These are phyloP conservation scores for Tachystola acroxantha DNA, from an alignment of 2,888 invertebrate species.

Conservation along the genomic window DNA sequence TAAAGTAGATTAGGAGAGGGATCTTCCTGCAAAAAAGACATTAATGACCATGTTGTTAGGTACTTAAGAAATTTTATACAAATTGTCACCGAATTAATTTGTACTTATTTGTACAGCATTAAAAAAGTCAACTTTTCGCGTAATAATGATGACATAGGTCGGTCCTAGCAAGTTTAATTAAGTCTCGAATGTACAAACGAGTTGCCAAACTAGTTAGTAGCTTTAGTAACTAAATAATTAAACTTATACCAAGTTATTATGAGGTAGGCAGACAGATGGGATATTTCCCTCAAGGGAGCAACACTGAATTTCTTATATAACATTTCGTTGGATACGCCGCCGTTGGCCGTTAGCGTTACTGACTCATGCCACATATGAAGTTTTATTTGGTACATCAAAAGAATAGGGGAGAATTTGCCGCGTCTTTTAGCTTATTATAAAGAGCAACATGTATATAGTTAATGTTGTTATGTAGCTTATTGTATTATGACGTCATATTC, in stretches of 20 bases:
- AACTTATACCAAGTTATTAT: slow-evolving; percentile 49
- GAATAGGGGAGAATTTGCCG: not conserved
- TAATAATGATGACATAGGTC: slow-evolving; percentile 21
- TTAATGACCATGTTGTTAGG: too few species aligned
- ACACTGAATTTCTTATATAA: not conserved
- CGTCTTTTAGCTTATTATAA: not conserved
- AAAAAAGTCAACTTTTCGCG: too few species aligned
- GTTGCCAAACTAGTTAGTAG: slow-evolving; percentile 57
- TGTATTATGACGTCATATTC: not conserved
- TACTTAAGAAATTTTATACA: too few species aligned
- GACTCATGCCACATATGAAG: not conserved
- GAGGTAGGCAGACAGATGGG: slow-evolving; percentile 28
- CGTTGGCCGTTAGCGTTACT: too few species aligned
- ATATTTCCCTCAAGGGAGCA: not conserved
- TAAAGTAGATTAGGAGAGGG: too few species aligned
- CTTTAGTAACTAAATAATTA: slow-evolving; percentile 53
- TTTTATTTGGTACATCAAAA: slow-evolving; percentile 3
- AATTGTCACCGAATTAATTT: too few species aligned
- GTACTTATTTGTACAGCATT: too few species aligned
- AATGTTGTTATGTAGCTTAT: not conserved
- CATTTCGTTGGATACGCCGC: not conserved
- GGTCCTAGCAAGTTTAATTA: slow-evolving; percentile 49
- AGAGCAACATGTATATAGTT: not conserved
- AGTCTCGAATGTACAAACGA: slow-evolving; percentile 51
- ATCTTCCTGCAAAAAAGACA: too few species aligned